Percentiles rank a stretch among this genome's conserved stretches.
Conservation (phyloP, 2,888 invertebrate genomes). For the Gonocerus acuteangulatus region DNA sequence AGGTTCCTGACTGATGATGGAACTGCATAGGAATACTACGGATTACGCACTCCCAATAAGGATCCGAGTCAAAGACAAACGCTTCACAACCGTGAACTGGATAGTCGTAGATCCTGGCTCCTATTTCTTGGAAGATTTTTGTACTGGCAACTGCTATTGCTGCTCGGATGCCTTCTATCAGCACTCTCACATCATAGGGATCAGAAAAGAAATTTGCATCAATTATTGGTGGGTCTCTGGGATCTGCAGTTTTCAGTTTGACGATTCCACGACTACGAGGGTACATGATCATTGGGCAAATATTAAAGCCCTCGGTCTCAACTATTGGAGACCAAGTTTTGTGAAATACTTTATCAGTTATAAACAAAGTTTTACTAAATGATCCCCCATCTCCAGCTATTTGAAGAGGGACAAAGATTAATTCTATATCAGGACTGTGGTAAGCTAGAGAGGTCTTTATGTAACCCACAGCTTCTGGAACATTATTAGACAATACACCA, state of each 20-base stretch:
- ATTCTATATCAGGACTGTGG: no score
- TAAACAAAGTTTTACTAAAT: no score
- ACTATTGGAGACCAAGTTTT: conserved; percentile 47
- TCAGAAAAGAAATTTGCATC: conserved; percentile 66
- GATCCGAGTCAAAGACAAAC: conserved; percentile 53
- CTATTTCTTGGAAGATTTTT: conserved; percentile 49
- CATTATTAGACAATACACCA: no score
- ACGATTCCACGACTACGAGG: no score
- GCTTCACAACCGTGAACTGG: conserved; percentile 63
- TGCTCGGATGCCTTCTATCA: conserved; percentile 55
- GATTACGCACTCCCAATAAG: conserved; percentile 67
- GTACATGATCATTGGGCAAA: conserved; percentile 69
- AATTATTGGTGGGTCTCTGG: no score
- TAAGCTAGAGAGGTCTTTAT: no score
- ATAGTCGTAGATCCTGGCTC: conserved; percentile 48
- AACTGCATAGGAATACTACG: conserved; percentile 62
- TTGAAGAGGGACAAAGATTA: no score
- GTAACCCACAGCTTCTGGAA: no score
- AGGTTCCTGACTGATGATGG: conserved; percentile 52
- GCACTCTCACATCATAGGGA: conserved; percentile 57
- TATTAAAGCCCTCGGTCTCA: conserved; percentile 54
- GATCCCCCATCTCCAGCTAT: no score
- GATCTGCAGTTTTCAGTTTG: no score
- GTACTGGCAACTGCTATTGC: conserved; percentile 51
- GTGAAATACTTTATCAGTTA: conserved; percentile 54